phyloP scores from a whole-genome alignment of 2,113 vertebrate species.

The Steatornis caripensis region DNA sequence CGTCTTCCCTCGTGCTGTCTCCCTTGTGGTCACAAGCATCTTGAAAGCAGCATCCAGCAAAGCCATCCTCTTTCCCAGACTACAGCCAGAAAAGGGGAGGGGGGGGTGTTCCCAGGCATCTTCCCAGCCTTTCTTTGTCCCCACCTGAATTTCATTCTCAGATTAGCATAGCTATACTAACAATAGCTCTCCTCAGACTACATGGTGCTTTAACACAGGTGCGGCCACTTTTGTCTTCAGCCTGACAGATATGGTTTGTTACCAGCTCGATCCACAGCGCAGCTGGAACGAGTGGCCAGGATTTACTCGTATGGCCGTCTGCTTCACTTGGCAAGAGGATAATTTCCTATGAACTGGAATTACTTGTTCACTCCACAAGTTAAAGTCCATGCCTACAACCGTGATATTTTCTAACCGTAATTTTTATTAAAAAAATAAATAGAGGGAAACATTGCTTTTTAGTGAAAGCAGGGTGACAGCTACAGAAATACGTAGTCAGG shows the following conservation, averaged over 20 bases:
- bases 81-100: background rate
- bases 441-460: background rate
- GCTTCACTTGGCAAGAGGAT: background rate
- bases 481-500: rapidly evolving
- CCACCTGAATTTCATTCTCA: background rate
- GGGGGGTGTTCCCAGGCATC: background rate
- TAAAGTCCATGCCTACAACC: background rate
- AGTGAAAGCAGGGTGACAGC: background rate
- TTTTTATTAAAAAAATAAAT: background rate
- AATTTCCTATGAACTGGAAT: background rate
- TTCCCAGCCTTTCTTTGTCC: background rate
- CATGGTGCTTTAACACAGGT: background rate
- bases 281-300: background rate
- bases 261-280: background rate
- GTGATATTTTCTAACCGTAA: background rate
- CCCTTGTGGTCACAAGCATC: background rate
- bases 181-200: background rate
- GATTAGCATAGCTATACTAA: background rate
- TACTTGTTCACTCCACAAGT: background rate
- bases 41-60: background rate
- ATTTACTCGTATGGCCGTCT: background rate
- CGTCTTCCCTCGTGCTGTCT: background rate
- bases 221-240: background rate
- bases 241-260: background rate
- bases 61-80: background rate